These are phyloP conservation scores for Idris sp. DNA, from an alignment of 1,140 invertebrate genomes.

Conservation along the genomic window DNA sequence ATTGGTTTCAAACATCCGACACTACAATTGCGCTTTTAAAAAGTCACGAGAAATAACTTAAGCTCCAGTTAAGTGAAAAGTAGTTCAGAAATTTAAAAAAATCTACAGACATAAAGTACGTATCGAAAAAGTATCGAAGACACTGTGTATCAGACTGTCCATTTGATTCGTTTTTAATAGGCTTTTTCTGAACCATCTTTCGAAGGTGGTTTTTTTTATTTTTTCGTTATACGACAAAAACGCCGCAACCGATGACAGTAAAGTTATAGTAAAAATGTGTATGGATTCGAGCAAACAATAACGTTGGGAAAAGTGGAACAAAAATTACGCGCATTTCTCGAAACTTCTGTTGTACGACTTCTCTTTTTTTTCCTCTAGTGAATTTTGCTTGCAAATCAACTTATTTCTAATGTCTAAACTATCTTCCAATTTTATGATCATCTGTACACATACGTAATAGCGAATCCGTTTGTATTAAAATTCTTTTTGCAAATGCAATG, in stretches of 20 bases:
- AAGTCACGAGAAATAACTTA: slow-evolving; percentile 38
- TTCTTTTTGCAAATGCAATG: background rate
- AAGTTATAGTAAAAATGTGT: slow-evolving; percentile 39
- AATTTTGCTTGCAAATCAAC: slow-evolving; percentile 19
- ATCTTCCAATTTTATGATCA: slow-evolving; percentile 15
- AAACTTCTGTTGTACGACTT: slow-evolving; percentile 1
- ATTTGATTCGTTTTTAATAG: slow-evolving; percentile 15
- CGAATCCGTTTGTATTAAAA: slow-evolving; percentile 1
- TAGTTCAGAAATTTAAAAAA: slow-evolving; percentile 52
- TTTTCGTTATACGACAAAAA: slow-evolving; percentile 23
- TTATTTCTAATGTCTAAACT: slow-evolving; percentile 12
- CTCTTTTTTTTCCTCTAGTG: background rate
- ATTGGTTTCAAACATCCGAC: slow-evolving; percentile 40
- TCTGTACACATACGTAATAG: slow-evolving; percentile 10
- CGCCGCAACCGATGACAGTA: slow-evolving; percentile 24
- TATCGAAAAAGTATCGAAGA: slow-evolving; percentile 51
- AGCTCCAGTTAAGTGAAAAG: slow-evolving; percentile 37
- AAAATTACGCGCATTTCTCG: background rate
- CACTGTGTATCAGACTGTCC: slow-evolving; percentile 49
- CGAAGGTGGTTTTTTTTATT: slow-evolving; percentile 41
- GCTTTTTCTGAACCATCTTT: slow-evolving; percentile 30
- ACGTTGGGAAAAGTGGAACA: background rate
- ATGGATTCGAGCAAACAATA: slow-evolving; percentile 6
- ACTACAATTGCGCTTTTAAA: slow-evolving; percentile 25
- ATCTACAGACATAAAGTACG: slow-evolving; percentile 37